These are phyloP conservation scores for Choloepus hoffmanni DNA, from an alignment of 2,113 vertebrate genomes.

Conservation along the genomic window DNA sequence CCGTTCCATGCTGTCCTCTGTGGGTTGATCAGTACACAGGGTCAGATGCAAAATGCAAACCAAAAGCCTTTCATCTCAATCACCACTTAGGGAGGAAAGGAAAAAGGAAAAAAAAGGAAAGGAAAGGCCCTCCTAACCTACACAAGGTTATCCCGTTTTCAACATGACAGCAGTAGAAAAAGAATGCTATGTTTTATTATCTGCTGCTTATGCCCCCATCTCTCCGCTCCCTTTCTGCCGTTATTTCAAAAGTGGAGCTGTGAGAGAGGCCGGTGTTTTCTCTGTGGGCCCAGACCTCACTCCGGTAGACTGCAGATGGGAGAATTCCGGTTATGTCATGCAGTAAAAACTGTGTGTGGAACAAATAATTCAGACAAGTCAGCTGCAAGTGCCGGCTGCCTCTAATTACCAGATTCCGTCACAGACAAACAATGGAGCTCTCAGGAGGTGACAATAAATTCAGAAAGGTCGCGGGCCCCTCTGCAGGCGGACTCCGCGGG, in stretches of 20 bases:
- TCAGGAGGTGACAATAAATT: slow-evolving; percentile 86
- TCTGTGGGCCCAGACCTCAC: slow-evolving; percentile 82
- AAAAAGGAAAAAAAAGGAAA: background rate
- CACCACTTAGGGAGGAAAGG: fast-evolving
- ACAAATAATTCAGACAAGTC: slow-evolving; percentile 85
- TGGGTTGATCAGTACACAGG: fast-evolving
- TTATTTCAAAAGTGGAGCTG: background rate
- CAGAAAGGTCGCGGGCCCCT: slow-evolving; percentile 88
- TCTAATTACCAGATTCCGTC: slow-evolving; percentile 89
- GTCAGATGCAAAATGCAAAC: fast-evolving
- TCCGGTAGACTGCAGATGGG: slow-evolving; percentile 76
- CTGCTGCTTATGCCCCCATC: background rate
- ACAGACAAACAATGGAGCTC: slow-evolving; percentile 84
- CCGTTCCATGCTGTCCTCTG: background rate
- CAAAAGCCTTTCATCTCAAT: background rate
- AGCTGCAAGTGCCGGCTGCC: slow-evolving; percentile 82
- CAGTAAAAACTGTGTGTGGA: slow-evolving; percentile 85
- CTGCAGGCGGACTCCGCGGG: background rate
- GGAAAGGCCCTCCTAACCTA: fast-evolving
- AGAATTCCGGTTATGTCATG: slow-evolving; percentile 84
- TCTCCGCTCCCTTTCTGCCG: background rate
- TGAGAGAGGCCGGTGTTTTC: background rate
- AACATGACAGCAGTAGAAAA: fast-evolving
- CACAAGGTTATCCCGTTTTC: fast-evolving
- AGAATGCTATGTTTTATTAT: background rate